Conservation (phyloP, 1,140 invertebrate genomes). For the Drosophila biarmipes region DNA sequence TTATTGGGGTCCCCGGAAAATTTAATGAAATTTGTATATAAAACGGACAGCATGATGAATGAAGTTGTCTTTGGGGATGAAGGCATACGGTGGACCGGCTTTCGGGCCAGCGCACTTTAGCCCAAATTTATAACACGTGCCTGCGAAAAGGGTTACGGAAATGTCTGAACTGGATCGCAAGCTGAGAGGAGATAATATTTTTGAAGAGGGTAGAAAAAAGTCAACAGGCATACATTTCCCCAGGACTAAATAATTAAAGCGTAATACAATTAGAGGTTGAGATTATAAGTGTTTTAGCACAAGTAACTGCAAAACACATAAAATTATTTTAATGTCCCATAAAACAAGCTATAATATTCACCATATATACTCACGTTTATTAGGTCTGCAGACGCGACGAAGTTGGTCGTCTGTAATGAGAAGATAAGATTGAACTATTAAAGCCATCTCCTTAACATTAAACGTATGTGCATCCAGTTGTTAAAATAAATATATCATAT, state of each 20-base stretch:
- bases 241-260: neutral
- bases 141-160: constrained; percentile 31
- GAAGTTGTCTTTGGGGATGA: constrained; percentile 43
- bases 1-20: constrained; percentile 54
- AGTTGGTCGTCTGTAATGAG: constrained; percentile 12
- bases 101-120: constrained; percentile 5
- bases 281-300: too few relatives aligned
- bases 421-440: neutral
- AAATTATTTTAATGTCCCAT: too few relatives aligned
- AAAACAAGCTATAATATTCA: neutral
- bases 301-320: too few relatives aligned
- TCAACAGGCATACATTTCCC: neutral
- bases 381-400: neutral
- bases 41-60: constrained; percentile 72
- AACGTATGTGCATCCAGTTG: neutral
- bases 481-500: neutral
- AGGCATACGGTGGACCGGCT: neutral
- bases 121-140: constrained; percentile 49
- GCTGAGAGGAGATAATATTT: constrained; percentile 5
- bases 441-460: neutral
- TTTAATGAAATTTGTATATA: constrained; percentile 76
- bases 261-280: too few relatives aligned
- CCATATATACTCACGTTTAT: constrained; percentile 14
- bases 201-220: constrained; percentile 19
- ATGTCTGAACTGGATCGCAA: constrained; percentile 8